Percentiles rank a stretch among this genome's conserved stretches.
phyloP scores from a whole-genome alignment of 2,113 vertebrate genomes.

The Cairina moschata region DNA sequence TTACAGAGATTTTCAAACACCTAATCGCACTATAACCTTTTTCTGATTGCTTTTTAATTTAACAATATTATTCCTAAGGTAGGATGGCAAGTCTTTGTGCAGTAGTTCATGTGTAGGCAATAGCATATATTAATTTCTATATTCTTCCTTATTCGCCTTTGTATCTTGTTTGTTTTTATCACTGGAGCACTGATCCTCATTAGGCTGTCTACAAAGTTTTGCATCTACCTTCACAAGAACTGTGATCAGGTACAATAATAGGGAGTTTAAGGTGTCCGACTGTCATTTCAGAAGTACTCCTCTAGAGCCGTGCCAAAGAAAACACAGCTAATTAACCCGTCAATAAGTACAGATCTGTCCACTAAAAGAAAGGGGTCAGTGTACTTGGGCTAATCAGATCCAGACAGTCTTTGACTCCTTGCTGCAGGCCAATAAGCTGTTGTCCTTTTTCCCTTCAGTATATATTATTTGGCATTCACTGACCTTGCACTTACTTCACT shows the following conservation, averaged over 20 bases:
- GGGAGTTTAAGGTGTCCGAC: neutral
- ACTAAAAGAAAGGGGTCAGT: neutral
- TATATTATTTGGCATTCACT: neutral
- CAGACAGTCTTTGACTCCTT: neutral
- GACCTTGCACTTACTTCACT: neutral
- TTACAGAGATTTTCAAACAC: slow-evolving; percentile 20
- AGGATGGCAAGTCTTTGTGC: neutral
- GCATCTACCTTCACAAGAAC: neutral
- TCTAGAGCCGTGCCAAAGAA: neutral
- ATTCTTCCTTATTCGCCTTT: neutral
- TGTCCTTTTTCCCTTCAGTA: neutral
- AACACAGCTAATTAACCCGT: no score
- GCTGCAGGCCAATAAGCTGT: rapidly evolving
- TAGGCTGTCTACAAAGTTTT: neutral
- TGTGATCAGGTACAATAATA: neutral
- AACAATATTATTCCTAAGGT: neutral
- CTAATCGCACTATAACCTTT: neutral
- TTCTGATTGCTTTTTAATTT: slow-evolving; percentile 22
- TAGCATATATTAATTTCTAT: neutral
- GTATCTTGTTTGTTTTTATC: neutral
- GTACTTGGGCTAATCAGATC: neutral
- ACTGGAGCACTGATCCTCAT: neutral
- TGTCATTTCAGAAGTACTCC: neutral
- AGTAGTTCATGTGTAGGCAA: neutral
- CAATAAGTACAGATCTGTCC: neutral